These are phyloP conservation scores for Pangasius sanitwongsei DNA, from an alignment of 2,797 vertebrate genomes.

Conservation along the genomic window DNA sequence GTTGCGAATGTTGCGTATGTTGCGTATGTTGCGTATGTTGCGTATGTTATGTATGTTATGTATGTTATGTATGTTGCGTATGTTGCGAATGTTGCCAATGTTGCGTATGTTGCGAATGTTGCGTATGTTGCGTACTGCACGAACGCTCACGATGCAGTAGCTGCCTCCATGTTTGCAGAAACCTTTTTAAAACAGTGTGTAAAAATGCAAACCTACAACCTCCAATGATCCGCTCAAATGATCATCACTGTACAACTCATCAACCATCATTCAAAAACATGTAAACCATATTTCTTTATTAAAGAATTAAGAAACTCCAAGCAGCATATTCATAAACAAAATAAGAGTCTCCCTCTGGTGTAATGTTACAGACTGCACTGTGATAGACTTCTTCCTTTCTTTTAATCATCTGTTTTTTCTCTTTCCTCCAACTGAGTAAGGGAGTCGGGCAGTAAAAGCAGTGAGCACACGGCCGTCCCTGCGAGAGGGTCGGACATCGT, in stretches of 20 bases:
- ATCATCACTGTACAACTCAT: neutral
- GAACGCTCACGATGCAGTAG: neutral
- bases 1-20: too few species aligned
- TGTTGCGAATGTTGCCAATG: too few species aligned
- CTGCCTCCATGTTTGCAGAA: neutral
- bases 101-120: too few species aligned
- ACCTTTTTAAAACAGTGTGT: neutral
- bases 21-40: too few species aligned
- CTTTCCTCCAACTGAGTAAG: neutral
- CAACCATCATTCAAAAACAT: constrained; percentile 51
- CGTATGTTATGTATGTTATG: too few species aligned
- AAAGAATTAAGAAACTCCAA: constrained; percentile 82
- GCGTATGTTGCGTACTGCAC: neutral
- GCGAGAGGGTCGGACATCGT: constrained; percentile 29
- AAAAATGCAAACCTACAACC: neutral
- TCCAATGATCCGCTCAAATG: neutral
- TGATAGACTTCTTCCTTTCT: constrained; percentile 40
- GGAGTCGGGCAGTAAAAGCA: constrained; percentile 44
- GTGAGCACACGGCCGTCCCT: neutral
- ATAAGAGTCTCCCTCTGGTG: constrained; percentile 68
- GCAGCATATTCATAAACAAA: constrained; percentile 82
- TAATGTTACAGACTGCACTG: constrained; percentile 66
- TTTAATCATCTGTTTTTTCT: neutral
- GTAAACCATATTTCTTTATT: constrained; percentile 81
- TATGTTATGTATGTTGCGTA: too few species aligned